phyloP scores from a whole-genome alignment of 1,140 invertebrate genomes.

The Nomia melanderi region DNA sequence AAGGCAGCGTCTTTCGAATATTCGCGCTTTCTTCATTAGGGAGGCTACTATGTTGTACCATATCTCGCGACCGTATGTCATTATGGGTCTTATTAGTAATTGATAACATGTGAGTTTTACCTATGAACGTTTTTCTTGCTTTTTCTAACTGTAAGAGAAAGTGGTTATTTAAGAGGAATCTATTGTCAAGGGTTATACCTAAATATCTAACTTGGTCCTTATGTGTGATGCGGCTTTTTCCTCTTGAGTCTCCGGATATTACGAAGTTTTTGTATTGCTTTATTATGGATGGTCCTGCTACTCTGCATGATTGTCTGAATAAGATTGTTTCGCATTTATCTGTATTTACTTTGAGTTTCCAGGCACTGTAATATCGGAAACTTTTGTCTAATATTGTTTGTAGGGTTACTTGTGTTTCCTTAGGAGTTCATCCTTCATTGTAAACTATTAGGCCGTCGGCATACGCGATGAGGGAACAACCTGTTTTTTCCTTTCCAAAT shows the following conservation, averaged over 20 bases:
- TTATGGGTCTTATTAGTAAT: conserved; percentile 40
- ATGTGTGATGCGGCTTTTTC: conserved; percentile 27
- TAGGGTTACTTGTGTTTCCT: conserved; percentile 15
- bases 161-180: conserved; percentile 48
- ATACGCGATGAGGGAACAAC: conserved; percentile 23
- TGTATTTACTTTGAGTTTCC: conserved; percentile 56
- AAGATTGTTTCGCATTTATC: conserved; percentile 60
- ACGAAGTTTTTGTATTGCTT: conserved; percentile 44
- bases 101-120: conserved; percentile 35
- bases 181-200: conserved; percentile 43
- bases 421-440: background rate
- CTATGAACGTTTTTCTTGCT: conserved; percentile 24
- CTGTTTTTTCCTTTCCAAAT: background rate
- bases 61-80: conserved; percentile 44
- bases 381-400: conserved; percentile 34
- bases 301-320: conserved; percentile 29
- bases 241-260: conserved; percentile 10
- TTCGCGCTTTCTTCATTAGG: conserved; percentile 35
- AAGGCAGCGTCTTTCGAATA: conserved; percentile 41
- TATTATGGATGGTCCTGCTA: background rate
- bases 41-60: conserved; percentile 40
- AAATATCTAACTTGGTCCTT: conserved; percentile 53
- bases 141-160: conserved; percentile 35
- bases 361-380: conserved; percentile 16
- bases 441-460: conserved; percentile 51